These are phyloP conservation scores for Mesorhabditis spiculigera DNA, from an alignment of 2,888 invertebrate genomes.

Conservation along the genomic window DNA sequence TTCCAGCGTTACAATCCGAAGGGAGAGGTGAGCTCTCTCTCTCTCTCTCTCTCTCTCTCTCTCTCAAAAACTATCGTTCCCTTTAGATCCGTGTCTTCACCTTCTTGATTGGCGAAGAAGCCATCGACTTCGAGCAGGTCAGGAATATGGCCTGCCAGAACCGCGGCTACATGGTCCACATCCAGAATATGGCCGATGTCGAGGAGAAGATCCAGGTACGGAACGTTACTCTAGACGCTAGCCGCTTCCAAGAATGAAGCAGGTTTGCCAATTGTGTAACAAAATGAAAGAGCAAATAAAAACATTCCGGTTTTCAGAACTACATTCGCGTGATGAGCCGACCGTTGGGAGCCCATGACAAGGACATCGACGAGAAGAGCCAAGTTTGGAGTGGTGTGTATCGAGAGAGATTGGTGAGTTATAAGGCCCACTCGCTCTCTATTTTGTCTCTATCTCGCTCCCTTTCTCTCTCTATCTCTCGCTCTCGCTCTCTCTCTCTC, in stretches of 20 bases:
- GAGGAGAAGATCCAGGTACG: conserved; percentile 85
- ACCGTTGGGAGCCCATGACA: conserved; percentile 80
- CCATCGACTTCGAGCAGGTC: conserved; percentile 73
- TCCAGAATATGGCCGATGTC: conserved; percentile 93
- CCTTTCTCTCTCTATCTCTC: no score
- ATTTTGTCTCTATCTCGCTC: no score
- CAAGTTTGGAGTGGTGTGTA: conserved; percentile 84
- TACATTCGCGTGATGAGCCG: conserved; percentile 95
- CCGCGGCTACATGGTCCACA: conserved; percentile 82
- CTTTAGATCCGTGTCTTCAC: conserved; percentile 91
- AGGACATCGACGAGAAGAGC: conserved; percentile 69
- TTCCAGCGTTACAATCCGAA: conserved; percentile 88
- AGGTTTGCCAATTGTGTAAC: neutral
- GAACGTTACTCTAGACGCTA: no score
- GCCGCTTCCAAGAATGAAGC: no score
- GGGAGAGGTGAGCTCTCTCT: conserved; percentile 53
- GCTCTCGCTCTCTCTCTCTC: no score
- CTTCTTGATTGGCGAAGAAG: conserved; percentile 92
- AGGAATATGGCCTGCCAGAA: conserved; percentile 99
- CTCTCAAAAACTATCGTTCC: neutral
- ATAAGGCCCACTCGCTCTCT: no score
- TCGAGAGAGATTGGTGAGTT: conserved; percentile 51
- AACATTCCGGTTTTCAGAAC: conserved; percentile 67
- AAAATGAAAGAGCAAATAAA: neutral
- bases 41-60: no score